Base-by-base conservation (phyloP, 23 tunicate genomes). In the Halocynthia roretzi region DNA sequence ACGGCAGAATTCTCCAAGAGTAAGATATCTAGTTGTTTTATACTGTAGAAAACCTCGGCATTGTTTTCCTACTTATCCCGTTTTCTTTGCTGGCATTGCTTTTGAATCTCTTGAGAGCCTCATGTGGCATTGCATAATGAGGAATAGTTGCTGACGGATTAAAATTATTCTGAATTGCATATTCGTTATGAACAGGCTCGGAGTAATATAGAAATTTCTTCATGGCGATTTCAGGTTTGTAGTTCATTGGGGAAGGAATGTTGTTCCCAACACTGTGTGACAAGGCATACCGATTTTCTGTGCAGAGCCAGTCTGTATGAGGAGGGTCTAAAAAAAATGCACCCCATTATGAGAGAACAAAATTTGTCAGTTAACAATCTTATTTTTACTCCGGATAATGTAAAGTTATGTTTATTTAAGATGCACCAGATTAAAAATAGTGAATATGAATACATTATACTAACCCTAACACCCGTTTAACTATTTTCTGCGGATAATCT, bases 61-160 rank as follows among this genome's bases (percentile, higher is more conserved):
- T 31, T 31, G 44, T 31, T 31, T 31, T 31, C 44, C 44, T 4
- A 31, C 44, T 0, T 4, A 31, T 31, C 44, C 44, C 4, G 44
- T 31, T 31, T 0, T 31, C 44, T 31, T 31, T 31, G 44, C 44
- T 31, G 44, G 44, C 44, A 31, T 4, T 31, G 44, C 58, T 82
- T 21, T 72, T 50, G 55, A 79, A 82, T 7, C 83, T 51, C 75
- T 62, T 53, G 53, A 74, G 84, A 6, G 73, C 92, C 58, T 92
- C 86, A 74, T 92, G 92, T 6, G 98, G 98, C 98, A 92, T 82
- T 11, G 71, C 86, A 51, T 92, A 92, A 61, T 86, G 92, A 6
- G 93, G 92, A 52, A 92, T 92, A 23, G 88, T 81, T 49, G 85
- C 52, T 6, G 83, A 40, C 6, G 85, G 50, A 48, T 53, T 51